Conservation (phyloP, 2,113 vertebrate species). For the Gallinago jamesoni region DNA sequence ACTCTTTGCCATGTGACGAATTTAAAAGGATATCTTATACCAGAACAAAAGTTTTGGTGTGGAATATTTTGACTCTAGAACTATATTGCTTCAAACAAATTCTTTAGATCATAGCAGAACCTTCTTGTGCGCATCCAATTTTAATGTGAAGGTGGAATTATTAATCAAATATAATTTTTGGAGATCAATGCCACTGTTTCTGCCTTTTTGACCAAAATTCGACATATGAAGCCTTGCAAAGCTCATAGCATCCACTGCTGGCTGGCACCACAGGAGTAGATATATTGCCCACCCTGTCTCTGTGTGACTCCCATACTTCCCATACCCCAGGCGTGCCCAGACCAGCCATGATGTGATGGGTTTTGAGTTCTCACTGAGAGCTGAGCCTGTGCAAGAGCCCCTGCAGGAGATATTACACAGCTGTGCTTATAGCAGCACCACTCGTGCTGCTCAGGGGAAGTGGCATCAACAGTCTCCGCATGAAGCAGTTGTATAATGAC, state of each 20-base stretch:
- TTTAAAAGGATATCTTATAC: not conserved
- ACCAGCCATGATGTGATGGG: not conserved
- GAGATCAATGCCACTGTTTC: not conserved
- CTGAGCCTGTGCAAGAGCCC: not conserved
- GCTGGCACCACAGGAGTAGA: not conserved
- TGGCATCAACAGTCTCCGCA: rapidly evolving
- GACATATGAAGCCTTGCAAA: not conserved
- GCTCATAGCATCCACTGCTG: not conserved
- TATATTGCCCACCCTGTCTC: not conserved
- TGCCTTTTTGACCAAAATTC: not conserved
- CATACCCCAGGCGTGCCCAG: not conserved
- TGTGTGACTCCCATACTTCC: not conserved
- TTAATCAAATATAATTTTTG: not conserved
- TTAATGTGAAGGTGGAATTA: not conserved
- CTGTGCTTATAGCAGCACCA: not conserved
- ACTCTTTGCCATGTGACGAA: not conserved
- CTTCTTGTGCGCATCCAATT: not conserved
- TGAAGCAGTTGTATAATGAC: not conserved
- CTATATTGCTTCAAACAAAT: not conserved
- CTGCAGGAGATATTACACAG: not conserved
- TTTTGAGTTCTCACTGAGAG: not conserved
- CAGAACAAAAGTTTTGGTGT: not conserved
- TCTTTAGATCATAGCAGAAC: not conserved
- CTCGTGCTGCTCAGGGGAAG: not conserved
- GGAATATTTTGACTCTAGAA: not conserved